Base-by-base conservation (phyloP, 2,797 vertebrate species). In the Catharus ustulatus region DNA sequence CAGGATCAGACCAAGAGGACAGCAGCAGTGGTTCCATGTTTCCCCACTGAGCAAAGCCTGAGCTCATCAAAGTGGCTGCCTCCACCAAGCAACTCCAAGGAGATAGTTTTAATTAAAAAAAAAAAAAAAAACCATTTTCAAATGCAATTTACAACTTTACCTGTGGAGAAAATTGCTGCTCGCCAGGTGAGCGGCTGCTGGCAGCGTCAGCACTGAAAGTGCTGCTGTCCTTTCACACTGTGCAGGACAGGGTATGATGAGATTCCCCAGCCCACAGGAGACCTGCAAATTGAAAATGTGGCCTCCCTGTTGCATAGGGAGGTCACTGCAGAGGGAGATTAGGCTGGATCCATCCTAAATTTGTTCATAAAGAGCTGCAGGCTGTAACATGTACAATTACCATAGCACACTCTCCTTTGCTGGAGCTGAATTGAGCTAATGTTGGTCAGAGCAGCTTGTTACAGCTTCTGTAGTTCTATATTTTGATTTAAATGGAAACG, bases 91-190 rank as follows among this genome's bases (percentile, higher is more conserved):
- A 13, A 57, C 61, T 73, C 73, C 0, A 13, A 88, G 77, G 84
- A 90, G 38, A 71, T 5, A 62, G 17, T 51, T 96, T 91, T 96
- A 95, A 96, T 96, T 97, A 81, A 91, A 96, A 91, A 72, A 92
- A 95, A 93, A 61, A 61, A 46, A 62, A 69, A 61, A 61, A 46
- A 62, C 69, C 51, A 38, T 24, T 68, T 91, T 85, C 89, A 88
- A 79, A 94, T 88, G 66, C 72, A 95, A 96, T 97, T 97, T 97
- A 49, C 94, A 95, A 62, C 76, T 96, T 96, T 94, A 96, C 63
- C 87, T 15, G 10, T 83, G 84, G 94, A 94, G 87, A 96, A 96
- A 92, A 97, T 96, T 95, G 87, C 73, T 55, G 94, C 94, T 92
- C 15, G 0, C 84, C 79, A 87, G 92, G 92, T 95, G 84, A 95